phyloP scores from a whole-genome alignment of 2,113 vertebrate genomes.

The Colossoma macropomum region DNA sequence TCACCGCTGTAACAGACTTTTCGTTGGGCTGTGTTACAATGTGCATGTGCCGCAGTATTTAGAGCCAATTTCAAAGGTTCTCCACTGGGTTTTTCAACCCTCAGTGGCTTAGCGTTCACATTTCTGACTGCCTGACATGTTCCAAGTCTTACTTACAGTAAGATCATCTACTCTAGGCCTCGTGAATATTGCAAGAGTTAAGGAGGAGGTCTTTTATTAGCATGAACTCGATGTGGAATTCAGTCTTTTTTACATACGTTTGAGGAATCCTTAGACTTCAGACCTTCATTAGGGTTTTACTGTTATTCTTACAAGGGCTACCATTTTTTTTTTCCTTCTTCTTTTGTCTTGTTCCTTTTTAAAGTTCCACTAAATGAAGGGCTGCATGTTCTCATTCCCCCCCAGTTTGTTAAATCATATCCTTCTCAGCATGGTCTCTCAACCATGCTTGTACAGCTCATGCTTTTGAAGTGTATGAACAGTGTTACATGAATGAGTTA shows the following conservation, averaged over 20 bases:
- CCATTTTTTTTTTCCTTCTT: background rate
- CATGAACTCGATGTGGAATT: background rate
- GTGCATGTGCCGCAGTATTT: no score
- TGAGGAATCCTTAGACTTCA: background rate
- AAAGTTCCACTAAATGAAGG: background rate
- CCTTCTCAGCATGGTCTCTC: no score
- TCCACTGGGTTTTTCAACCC: no score
- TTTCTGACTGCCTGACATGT: background rate
- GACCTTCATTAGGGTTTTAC: background rate
- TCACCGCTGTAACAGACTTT: no score
- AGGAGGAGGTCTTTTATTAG: background rate
- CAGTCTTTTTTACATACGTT: background rate
- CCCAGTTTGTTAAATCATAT: background rate
- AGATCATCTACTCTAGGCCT: background rate
- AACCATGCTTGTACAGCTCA: no score
- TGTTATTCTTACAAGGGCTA: background rate
- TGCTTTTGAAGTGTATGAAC: no score
- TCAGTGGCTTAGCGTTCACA: no score
- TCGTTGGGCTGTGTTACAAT: no score
- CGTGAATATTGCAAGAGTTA: background rate
- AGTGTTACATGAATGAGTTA: no score
- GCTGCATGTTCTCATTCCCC: background rate
- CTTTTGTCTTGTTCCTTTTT: background rate
- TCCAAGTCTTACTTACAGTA: background rate
- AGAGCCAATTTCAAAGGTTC: no score